These are phyloP conservation scores for Nemapogon koenigi DNA, from an alignment of 2,888 invertebrate species.

Conservation along the genomic window DNA sequence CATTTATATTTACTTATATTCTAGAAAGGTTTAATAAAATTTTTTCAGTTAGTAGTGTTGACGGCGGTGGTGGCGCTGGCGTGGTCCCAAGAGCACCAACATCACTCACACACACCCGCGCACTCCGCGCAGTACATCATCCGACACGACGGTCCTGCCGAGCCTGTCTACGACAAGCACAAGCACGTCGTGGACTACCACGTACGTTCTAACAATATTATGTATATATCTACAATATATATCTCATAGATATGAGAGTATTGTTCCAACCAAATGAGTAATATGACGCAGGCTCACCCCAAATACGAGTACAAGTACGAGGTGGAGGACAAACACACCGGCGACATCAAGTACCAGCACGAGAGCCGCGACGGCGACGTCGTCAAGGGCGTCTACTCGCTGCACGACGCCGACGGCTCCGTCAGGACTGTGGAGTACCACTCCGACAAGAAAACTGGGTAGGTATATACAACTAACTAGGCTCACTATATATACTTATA, in stretches of 20 bases:
- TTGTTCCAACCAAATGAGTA: not conserved
- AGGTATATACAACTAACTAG: too few relatives aligned
- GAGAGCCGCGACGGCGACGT: conserved; percentile 8
- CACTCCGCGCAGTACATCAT: conserved; percentile 42
- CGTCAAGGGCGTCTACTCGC: conserved; percentile 17
- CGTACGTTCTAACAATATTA: too few relatives aligned
- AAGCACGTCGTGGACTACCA: too few relatives aligned
- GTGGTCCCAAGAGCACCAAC: too few relatives aligned
- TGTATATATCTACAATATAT: too few relatives aligned
- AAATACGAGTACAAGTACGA: conserved; percentile 38
- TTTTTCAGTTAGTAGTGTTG: too few relatives aligned
- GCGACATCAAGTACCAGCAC: conserved; percentile 9
- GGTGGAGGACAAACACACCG: conserved; percentile 29
- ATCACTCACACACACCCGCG: conserved; percentile 36
- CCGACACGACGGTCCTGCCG: conserved; percentile 23
- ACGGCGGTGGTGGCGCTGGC: too few relatives aligned
- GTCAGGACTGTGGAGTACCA: conserved; percentile 35
- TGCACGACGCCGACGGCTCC: conserved; percentile 38
- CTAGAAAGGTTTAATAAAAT: too few relatives aligned
- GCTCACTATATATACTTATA: too few relatives aligned
- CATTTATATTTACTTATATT: too few relatives aligned
- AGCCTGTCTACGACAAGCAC: conserved; percentile 22
- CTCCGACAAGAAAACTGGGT: conserved; percentile 31
- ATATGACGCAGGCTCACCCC: conserved; percentile 23
- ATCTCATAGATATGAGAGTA: too few relatives aligned